phyloP scores from a whole-genome alignment of 2,888 invertebrate species.

The Allophyes oxyacanthae region DNA sequence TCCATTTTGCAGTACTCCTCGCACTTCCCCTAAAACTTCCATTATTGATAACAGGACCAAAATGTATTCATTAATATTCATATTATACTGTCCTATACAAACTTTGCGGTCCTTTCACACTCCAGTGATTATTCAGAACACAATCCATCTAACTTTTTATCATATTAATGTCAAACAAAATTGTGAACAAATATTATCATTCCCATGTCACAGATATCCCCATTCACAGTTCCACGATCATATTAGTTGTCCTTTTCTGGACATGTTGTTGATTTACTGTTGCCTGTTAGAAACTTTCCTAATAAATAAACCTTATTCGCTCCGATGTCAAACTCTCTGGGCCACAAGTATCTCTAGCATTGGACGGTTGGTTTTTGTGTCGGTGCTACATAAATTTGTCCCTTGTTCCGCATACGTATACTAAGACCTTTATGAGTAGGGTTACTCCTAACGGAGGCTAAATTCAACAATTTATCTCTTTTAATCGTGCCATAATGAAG shows the following conservation, averaged over 20 bases:
- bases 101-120: constrained; percentile 52
- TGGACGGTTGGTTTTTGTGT: constrained; percentile 81
- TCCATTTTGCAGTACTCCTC: constrained; percentile 19
- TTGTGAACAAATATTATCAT: constrained; percentile 65
- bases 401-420: constrained; percentile 78
- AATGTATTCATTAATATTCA: constrained; percentile 59
- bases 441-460: constrained; percentile 73
- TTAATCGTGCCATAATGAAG: constrained; percentile 82
- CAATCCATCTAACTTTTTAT: constrained; percentile 60
- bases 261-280: constrained; percentile 84
- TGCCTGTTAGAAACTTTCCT: constrained; percentile 81
- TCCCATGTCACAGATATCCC: constrained; percentile 58
- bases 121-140: constrained; percentile 57
- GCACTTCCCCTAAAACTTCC: constrained; percentile 28
- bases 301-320: constrained; percentile 87
- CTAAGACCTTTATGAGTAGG: constrained; percentile 83
- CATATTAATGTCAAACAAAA: constrained; percentile 64
- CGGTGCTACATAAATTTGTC: constrained; percentile 80
- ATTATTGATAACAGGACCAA: constrained; percentile 50
- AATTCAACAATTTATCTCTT: constrained; percentile 82
- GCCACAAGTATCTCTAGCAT: constrained; percentile 79
- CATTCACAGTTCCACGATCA: constrained; percentile 58
- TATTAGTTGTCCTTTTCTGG: constrained; percentile 62
- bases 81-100: constrained; percentile 55
- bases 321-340: constrained; percentile 84